Conservation (phyloP, 2,113 vertebrate species). For the Ameiurus melas region DNA sequence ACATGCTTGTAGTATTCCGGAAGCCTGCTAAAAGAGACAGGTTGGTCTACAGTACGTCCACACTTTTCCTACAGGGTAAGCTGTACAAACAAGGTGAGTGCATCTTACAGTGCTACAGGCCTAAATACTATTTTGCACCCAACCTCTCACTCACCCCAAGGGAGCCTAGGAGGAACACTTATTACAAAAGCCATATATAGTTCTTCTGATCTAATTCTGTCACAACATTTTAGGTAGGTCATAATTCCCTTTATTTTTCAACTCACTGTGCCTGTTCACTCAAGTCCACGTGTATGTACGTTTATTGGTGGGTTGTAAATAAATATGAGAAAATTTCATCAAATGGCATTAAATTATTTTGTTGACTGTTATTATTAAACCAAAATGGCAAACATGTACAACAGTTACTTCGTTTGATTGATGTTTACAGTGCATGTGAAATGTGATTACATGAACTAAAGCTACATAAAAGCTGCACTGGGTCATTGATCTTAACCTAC, state of each 20-base stretch:
- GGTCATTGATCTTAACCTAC: background rate
- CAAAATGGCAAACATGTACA: background rate
- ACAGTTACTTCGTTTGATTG: background rate
- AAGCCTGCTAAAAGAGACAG: slow-evolving; percentile 16
- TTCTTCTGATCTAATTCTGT: slow-evolving; percentile 51
- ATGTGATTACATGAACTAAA: background rate
- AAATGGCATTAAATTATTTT: background rate
- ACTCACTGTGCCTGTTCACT: slow-evolving; percentile 34
- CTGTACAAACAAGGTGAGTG: slow-evolving; percentile 28
- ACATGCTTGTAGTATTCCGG: background rate
- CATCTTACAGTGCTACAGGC: slow-evolving; percentile 20
- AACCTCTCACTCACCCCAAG: slow-evolving; percentile 25
- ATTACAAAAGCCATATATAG: slow-evolving; percentile 45
- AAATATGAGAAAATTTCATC: background rate
- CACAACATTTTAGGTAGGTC: slow-evolving; percentile 51
- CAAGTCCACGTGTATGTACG: slow-evolving; percentile 26
- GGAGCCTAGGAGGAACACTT: slow-evolving; percentile 34
- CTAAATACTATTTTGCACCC: slow-evolving; percentile 18
- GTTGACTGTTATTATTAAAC: background rate
- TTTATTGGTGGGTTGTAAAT: slow-evolving; percentile 18
- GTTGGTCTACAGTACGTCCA: slow-evolving; percentile 21
- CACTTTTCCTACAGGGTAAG: background rate
- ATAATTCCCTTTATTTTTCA: slow-evolving; percentile 43
- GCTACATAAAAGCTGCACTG: background rate
- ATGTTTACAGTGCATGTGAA: background rate